These are phyloP conservation scores for Brachypodius melanocephalos DNA, from an alignment of 2,113 vertebrate species.

Conservation along the genomic window DNA sequence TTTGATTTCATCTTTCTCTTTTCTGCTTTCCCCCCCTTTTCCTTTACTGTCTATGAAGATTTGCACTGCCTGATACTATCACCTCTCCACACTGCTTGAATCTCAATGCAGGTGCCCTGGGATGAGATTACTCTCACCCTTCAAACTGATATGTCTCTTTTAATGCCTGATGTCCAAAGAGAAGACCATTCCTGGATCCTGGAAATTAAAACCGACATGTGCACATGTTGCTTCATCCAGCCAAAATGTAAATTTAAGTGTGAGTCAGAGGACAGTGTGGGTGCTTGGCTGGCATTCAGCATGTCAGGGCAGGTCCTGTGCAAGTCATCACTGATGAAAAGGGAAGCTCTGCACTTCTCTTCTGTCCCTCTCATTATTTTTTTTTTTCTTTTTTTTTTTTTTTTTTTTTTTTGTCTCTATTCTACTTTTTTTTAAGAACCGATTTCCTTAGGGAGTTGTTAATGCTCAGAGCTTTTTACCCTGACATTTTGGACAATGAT, in stretches of 20 bases:
- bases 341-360: background rate
- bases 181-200: background rate
- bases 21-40: background rate
- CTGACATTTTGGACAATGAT: conserved; percentile 50
- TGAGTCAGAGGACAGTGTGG: background rate
- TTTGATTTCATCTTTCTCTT: background rate
- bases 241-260: background rate
- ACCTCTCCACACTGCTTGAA: background rate
- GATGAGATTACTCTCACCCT: background rate
- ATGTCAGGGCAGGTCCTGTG: background rate
- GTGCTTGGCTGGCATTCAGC: background rate
- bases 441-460: conserved; percentile 53
- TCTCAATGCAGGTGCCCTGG: conserved; percentile 10
- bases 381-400: background rate
- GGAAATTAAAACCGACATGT: background rate
- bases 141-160: background rate
- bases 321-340: background rate
- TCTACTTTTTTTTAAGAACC: conserved; percentile 22
- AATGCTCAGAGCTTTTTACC: conserved; percentile 36
- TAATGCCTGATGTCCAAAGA: background rate
- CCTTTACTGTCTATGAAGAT: background rate
- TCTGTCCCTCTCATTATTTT: background rate
- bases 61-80: background rate
- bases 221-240: background rate
- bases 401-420: background rate